These are phyloP conservation scores for Bambusicola thoracicus DNA, from an alignment of 2,113 vertebrate species.

Conservation along the genomic window DNA sequence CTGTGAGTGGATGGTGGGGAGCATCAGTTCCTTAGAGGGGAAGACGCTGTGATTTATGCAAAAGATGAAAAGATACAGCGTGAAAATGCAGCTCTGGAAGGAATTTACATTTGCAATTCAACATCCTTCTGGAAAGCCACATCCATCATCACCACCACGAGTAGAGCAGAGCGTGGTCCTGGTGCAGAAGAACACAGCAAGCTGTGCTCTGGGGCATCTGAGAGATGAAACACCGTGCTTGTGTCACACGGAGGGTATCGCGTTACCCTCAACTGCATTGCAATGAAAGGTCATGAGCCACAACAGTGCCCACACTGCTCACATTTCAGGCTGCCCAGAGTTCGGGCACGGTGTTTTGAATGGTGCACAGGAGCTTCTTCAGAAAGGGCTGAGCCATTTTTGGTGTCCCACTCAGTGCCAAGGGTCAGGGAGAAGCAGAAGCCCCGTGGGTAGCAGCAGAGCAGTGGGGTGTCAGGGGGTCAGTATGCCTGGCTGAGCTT, in stretches of 20 bases:
- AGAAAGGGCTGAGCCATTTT: neutral
- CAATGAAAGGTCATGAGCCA: neutral
- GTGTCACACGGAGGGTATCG: neutral
- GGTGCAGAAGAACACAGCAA: neutral
- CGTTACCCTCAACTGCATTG: neutral
- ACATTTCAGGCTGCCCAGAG: neutral
- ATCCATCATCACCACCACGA: neutral
- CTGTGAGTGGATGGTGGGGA: neutral
- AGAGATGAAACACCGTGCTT: neutral
- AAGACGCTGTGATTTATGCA: neutral
- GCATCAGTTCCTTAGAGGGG: neutral
- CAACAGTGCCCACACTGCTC: neutral
- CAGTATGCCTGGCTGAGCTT: constrained; percentile 36
- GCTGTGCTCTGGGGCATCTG: neutral
- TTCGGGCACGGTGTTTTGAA: rapidly evolving
- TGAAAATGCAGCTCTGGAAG: neutral
- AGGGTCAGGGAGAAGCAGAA: neutral
- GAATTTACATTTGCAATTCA: constrained; percentile 12
- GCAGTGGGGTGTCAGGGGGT: neutral
- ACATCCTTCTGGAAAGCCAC: neutral
- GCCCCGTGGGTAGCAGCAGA: neutral
- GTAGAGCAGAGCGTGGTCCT: neutral
- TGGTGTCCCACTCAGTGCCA: neutral
- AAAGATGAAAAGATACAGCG: constrained; percentile 27
- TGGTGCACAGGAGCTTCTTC: neutral